These are phyloP conservation scores for Ceyx margarethae DNA, from an alignment of 2,113 vertebrate genomes.

Conservation along the genomic window DNA sequence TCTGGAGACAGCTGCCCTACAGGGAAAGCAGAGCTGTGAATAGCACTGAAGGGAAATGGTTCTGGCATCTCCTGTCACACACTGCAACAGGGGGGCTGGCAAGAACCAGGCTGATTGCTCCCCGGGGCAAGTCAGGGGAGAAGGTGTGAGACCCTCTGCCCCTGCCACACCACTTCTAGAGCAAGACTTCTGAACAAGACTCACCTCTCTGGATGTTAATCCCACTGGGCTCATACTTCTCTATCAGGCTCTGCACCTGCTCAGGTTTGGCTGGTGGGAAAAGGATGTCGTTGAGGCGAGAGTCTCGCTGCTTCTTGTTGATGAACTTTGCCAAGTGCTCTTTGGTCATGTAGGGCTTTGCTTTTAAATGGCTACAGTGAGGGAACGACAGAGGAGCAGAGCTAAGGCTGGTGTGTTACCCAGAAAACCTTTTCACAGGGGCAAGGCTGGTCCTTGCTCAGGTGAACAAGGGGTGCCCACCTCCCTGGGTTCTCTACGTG, in stretches of 20 bases:
- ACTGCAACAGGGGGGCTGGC: no score
- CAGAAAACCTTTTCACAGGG: not conserved
- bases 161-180: not conserved
- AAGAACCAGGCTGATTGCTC: not conserved
- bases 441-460: not conserved
- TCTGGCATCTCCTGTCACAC: not conserved
- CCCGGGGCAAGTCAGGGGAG: not conserved
- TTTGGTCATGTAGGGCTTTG: slow-evolving; percentile 96
- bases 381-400: not conserved
- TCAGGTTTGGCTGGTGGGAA: slow-evolving; percentile 86
- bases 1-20: slow-evolving; percentile 92
- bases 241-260: slow-evolving; percentile 90
- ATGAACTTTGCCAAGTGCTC: slow-evolving; percentile 94
- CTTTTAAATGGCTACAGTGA: slow-evolving; percentile 78
- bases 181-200: not conserved
- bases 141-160: not conserved
- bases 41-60: rapidly evolving
- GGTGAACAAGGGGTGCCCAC: not conserved
- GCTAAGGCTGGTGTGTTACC: not conserved
- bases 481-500: not conserved
- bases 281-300: slow-evolving; percentile 89
- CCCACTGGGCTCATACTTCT: slow-evolving; percentile 89
- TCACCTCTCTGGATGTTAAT: slow-evolving; percentile 90
- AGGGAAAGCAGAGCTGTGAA: not conserved
- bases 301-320: slow-evolving; percentile 92